Percentiles rank a stretch among this genome's conserved stretches.
These are phyloP conservation scores for Drosophila dunni DNA, from an alignment of 1,140 invertebrate species.

Conservation along the genomic window DNA sequence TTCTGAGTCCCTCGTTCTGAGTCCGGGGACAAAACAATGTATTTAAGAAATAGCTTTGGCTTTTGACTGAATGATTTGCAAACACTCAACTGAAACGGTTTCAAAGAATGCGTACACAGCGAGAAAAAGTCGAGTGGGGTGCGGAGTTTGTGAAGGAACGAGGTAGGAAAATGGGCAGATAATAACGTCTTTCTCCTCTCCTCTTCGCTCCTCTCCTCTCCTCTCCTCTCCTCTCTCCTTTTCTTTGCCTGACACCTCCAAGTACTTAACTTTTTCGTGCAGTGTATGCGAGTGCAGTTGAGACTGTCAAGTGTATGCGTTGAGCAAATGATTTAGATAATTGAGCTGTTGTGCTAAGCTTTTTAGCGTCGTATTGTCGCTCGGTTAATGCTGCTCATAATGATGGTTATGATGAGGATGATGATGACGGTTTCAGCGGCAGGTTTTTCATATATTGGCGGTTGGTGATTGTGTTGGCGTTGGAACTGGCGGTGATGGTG, in stretches of 20 bases:
- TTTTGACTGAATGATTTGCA: conserved; percentile 22
- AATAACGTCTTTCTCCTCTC: no score
- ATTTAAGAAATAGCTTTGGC: conserved; percentile 32
- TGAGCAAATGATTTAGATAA: conserved; percentile 38
- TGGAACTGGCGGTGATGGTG: conserved; percentile 9
- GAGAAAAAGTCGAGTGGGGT: no score
- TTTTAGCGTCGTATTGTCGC: not conserved
- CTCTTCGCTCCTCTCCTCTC: no score
- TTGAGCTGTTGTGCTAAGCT: conserved; percentile 30
- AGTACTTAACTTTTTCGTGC: no score
- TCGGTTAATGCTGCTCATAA: not conserved
- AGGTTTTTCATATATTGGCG: not conserved
- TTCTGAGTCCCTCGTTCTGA: no score
- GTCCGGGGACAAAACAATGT: not conserved
- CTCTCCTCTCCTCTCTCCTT: no score
- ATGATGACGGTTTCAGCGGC: not conserved
- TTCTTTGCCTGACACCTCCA: no score
- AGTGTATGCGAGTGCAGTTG: not conserved
- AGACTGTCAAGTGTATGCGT: conserved; percentile 30
- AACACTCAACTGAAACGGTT: conserved; percentile 3
- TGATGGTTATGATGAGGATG: not conserved
- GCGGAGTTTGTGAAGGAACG: no score
- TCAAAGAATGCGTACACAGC: no score
- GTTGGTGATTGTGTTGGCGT: not conserved
- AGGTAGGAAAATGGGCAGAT: no score